Evolutionary conservation across 2,888 invertebrate species (phyloP), one percentile per base, ranked within the genome.

Genomic region (Yponomeuta cagnagella): DNA sequence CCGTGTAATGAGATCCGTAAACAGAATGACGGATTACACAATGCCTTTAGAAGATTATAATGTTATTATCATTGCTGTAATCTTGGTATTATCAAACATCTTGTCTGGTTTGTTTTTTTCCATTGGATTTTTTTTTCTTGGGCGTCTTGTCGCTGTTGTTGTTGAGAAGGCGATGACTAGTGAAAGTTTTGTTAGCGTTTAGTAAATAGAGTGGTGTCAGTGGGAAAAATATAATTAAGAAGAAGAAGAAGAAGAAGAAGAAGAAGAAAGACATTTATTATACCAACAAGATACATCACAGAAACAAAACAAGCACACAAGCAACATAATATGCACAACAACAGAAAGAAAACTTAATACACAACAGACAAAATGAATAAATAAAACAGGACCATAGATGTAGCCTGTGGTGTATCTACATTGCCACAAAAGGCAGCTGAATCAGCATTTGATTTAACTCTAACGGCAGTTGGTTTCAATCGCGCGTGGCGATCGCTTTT

Each of bases 1-100:
- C 68, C 71, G 71, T 73, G 73, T 69, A 70, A 70, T 69, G 66
- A 73, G 70, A 63, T 69, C 48, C 58, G 63, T 67, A 71, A 70
- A 73, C 73, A 69, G 69, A 48, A 63, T 63, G 72, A 72, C 71
- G 66, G 70, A 70, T 73, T 72, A 73, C 70, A 73, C 70, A 73
- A 73, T 68, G 66, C 63, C 63, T 23, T 63, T 15, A 43, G n/a
- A 63, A 70, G 70, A 72, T 72, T 30, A 48, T 73, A 73, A 73
- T 71, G 68, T 43, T 68, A 73, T 72, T 72, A 73, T 71, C 68
- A 73, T 70, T 64, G 70, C 69, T 58, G 52, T 71, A 72, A 73
- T 72, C 70, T 70, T 31, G 63, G 48, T 68, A 48, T 65, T 70
- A 65, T 72, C 70, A 66, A n/a, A 66, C 58, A 58, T 70, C 52